Evolutionary conservation across 2,113 vertebrate genomes (phyloP).

Genomic region (Tretioscincus oriximinensis): DNA sequence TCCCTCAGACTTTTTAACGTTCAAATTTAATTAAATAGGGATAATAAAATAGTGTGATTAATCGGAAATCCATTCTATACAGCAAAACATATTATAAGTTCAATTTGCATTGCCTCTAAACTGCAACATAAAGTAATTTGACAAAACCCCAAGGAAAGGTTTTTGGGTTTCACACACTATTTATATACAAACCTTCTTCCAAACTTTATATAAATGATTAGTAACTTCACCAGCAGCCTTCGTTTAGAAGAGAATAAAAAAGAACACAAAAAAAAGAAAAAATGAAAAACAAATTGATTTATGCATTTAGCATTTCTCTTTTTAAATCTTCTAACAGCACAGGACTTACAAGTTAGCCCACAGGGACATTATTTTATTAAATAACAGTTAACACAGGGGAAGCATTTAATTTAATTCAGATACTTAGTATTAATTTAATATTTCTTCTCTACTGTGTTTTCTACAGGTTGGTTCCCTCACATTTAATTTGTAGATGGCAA

Average conservation of each 20-base stretch:
- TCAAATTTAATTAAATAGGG: neutral
- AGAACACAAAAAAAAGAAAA: slow-evolving; percentile 74
- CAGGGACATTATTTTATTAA: neutral
- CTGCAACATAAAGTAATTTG: slow-evolving; percentile 51
- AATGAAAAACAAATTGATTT: slow-evolving; percentile 45
- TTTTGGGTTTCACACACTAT: slow-evolving; percentile 45
- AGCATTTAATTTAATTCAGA: neutral
- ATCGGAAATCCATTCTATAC: neutral
- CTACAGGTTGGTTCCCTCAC: neutral
- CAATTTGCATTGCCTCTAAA: slow-evolving; percentile 61
- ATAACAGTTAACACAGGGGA: neutral
- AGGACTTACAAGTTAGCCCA: slow-evolving; percentile 11
- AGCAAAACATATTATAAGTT: slow-evolving; percentile 16
- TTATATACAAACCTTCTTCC: slow-evolving; percentile 94
- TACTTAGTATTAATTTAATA: neutral
- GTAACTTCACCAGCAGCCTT: slow-evolving; percentile 83
- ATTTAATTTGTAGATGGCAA: neutral
- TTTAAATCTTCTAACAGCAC: neutral
- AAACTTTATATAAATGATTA: slow-evolving; percentile 90
- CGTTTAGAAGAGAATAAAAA: slow-evolving; percentile 68
- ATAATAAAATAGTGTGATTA: neutral
- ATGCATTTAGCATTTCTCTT: slow-evolving; percentile 37
- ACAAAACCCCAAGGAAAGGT: slow-evolving; percentile 57
- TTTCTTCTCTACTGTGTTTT: neutral
- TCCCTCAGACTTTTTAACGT: neutral